Base-by-base conservation (phyloP, 2,113 vertebrate species). In the Varanus salvator region DNA sequence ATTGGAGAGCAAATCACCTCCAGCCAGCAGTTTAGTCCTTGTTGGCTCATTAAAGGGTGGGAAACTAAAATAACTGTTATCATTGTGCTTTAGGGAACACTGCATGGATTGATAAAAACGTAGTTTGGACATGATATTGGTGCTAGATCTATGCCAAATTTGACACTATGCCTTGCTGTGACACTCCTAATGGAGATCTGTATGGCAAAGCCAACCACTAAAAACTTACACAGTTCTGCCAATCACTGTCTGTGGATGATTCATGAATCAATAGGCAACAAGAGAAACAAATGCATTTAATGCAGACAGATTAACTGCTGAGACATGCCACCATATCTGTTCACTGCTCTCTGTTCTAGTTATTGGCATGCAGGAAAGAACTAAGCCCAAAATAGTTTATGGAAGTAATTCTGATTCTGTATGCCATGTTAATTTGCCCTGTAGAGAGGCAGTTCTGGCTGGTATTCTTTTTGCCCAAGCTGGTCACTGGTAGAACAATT, bases 291-390 rank as follows among this genome's bases (percentile, higher is more conserved):
- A 31, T 64, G 77, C 31, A 12, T 14, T 15, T 71, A 69, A 60
- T 27, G 60, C 60, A 64, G 15, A 64, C 15, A 19, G 60, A n/a
- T 74, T n/a, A n/a, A 74, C 71, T 74, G 71, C 71, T n/a, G 71
- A 74, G 71, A 74, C 71, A 74, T 12, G n/a, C 27, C 11, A 14
- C 31, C 11, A 64, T 3, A 74, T 74, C 71, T n/a, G n/a, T n/a
- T n/a, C 71, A n/a, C 34, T 74, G 71, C 31, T 74, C 88, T 75
- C 60, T 84, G 0, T 80, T 92, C 85, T 75, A 7, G 54, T 84
- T 88, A 84, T 25, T 19, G 60, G 80, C 25, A 92, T 93, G 90
- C 85, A 81, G 31, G 3, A 21, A 74, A 74, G 12, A n/a, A 74
- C 29, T 74, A 74, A n/a, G 71, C 71, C 12, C n/a, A 12, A 74